Conservation (phyloP, 53 echinoderm and acorn worm genomes). For the Apostichopus leukothele region DNA sequence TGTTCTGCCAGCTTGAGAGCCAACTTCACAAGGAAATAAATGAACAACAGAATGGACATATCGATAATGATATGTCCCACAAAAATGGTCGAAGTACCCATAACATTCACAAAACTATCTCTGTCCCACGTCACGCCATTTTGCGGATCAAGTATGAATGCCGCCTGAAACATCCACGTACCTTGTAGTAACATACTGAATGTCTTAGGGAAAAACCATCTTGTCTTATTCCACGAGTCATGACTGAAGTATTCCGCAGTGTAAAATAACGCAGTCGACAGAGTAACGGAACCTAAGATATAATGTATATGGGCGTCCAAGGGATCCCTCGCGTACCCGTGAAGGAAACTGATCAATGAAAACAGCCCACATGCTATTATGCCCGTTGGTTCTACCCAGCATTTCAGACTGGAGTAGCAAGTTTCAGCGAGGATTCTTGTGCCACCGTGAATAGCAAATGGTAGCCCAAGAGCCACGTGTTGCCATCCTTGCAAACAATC, state of each 20-base stretch:
- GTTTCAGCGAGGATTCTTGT: background rate
- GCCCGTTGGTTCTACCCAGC: background rate
- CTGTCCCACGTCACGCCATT: conserved; percentile 4
- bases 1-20: too few species aligned
- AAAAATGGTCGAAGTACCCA: background rate
- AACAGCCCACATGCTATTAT: conserved; percentile 20
- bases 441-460: background rate
- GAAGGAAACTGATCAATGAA: background rate
- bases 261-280: background rate
- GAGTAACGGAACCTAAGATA: background rate
- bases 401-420: background rate
- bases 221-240: background rate
- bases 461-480: background rate
- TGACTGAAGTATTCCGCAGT: background rate
- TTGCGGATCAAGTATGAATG: background rate
- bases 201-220: background rate
- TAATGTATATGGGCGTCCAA: background rate
- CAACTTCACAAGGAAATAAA: background rate
- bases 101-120: background rate
- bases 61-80: conserved; percentile 5
- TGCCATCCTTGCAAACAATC: conserved; percentile 23
- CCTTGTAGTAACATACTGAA: conserved; percentile 18
- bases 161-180: conserved; percentile 27
- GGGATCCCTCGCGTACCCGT: background rate
- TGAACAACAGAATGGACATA: background rate